Base-by-base conservation (phyloP, 2,797 vertebrate species). In the Ctenosaura bakeri region DNA sequence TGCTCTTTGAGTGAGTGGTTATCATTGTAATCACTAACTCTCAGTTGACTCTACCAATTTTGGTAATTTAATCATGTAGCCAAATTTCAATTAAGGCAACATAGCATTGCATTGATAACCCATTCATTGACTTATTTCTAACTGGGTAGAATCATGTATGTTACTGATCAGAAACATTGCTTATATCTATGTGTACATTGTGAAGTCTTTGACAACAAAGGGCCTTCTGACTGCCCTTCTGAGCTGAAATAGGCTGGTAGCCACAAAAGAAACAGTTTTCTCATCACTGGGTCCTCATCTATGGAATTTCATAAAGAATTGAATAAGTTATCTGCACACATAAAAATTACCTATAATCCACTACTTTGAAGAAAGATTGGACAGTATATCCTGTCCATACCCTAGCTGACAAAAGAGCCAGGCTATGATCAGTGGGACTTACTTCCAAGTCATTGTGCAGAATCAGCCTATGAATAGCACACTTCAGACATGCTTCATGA, bases 371-470 rank as follows among this genome's bases (percentile, higher is more conserved):
- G 42, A 80, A 73, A 81, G 13, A 73, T 38, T 26, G 35, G n/a
- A 73, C 29, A 26, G 24, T 4, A 89, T 64, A 64, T 46, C 64
- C 13, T 6, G 2, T 22, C 12, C 29, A 1, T 8, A 82, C 1
- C 38, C 54, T 85, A 93, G 59, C 79, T 12, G 29, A 92, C 69
- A 32, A 93, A 81, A 94, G 90, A 79, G 14, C 46, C 12, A 1
- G 74, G 90, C 78, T 83, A 81, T 35, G 78, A 69, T 88, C 20
- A 87, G 12, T 77, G n/a, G 86, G 4, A 54, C 59, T 56, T 64
- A 66, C n/a, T 83, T 87, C 26, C 13, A 50, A 38, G 32, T 82
- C 56, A 73, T 71, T 92, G 1, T 54, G 74, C 88, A 62, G 87
- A 83, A 92, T 82, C 66, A 85, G 8, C 29, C 10, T 35, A 35